Base-by-base conservation (phyloP, 2,888 invertebrate species). In the Venusia cambrica region DNA sequence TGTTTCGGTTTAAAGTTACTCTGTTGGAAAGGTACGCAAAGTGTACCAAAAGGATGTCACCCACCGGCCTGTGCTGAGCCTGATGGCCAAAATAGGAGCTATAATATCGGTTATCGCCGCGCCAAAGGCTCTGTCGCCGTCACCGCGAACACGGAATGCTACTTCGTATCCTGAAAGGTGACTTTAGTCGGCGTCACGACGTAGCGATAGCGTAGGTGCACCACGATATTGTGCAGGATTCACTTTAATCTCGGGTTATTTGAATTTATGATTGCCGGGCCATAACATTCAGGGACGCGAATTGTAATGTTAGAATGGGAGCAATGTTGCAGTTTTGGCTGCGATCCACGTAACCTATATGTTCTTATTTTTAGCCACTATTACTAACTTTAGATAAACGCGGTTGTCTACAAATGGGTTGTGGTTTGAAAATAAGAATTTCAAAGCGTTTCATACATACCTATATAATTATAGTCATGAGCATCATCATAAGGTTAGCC, bases 231-330 rank as follows among this genome's bases (percentile, higher is more conserved):
- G 13, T 9, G 4, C 19, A n/a, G 16, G 15, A n/a, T n/a, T n/a
- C n/a, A n/a, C n/a, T n/a, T n/a, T 11, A 16, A 21, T 21, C n/a
- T 14, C 6, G 9, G n/a, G 27, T 28, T 16, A 33, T 24, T 33
- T 27, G n/a, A 38, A 19, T 33, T 29, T 29, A 29, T 20, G 32
- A 38, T 38, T 32, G 26, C 18, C 22, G 31, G n/a, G 27, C 22
- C 38, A 31, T 32, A 27, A 32, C 9, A 32, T 11, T 27, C 22
- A 13, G 19, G 9, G 17, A 16, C 28, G 5, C 22, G 13, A 17
- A 22, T 33, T 25, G 25, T 32, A 20, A 27, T 12, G 17, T 27
- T 20, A 21, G 12, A 11, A 29, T 16, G 3, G 8, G 10, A 24
- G 8, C 31, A 27, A 13, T 17, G 21, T 27, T 34, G 27, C 34